Evolutionary conservation across 1,140 invertebrate species (phyloP), one percentile per base, ranked within the genome.

Genomic region (Neodiprion lecontei): DNA sequence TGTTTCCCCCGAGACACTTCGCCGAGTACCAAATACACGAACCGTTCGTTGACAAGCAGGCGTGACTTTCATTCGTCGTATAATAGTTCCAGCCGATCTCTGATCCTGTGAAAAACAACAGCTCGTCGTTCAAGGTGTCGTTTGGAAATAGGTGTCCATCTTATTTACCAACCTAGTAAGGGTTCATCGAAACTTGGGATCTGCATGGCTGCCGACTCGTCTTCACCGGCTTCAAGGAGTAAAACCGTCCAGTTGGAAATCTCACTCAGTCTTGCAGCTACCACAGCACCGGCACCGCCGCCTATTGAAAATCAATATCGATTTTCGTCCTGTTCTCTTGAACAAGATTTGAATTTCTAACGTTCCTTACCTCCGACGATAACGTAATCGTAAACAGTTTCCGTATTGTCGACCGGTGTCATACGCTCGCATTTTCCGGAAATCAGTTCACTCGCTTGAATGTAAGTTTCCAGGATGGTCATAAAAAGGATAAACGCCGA

Each of bases 21-120:
- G 95, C 95, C 80, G 94, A 90, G 0, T 95, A 94, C 95, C 95
- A 96, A 79, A 92, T 92, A 82, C 94, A 96, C n/a, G 93, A 91
- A 73, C 92, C 90, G 49, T 93, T 93, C 4, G 88, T 91, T 65
- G 91, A 92, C 40, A 95, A 90, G 81, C 96, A 97, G 0, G 96
- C 95, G 70, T 92, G 92, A 3, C 91, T 91, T 83, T 98, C 96
- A 0, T 96, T 95, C 79, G 93, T 93, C 7, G 96, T 98, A 78
- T 91, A 90, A 85, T 94, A 97, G 14, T 91, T 91, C 95, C 96
- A 98, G 87, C 98, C 96, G 74, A 96, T 95, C 67, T 92, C 92
- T 9, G 92, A 93, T 10, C 93, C 86, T 84, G 72, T 75, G 67
- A 76, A 75, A 61, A 12, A 70, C 69, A 17, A 65, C 21, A 71